A percentile compares a stretch with the other conserved stretches of the same genome.
These are phyloP conservation scores for Acyrthosiphon pisum DNA, from an alignment of 1,140 invertebrate species.

Conservation along the genomic window DNA sequence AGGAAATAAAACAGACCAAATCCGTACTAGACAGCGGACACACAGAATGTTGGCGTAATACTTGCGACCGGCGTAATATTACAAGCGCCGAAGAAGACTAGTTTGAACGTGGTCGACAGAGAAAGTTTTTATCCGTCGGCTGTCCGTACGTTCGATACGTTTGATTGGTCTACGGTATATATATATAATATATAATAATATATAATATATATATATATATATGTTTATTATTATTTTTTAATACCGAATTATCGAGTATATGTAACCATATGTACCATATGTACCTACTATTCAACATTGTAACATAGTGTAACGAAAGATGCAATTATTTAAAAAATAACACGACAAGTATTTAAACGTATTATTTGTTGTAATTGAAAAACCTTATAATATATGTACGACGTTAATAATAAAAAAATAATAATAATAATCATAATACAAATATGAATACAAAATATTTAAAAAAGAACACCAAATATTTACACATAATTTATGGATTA, in stretches of 20 bases:
- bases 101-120: constrained; percentile 46
- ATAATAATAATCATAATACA: constrained; percentile 17
- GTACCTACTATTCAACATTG: not conserved
- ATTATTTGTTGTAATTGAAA: constrained; percentile 17
- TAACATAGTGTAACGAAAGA: not conserved
- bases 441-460: not conserved
- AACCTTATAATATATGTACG: not conserved
- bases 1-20: constrained; percentile 1
- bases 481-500: constrained; percentile 3
- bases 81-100: constrained; percentile 54
- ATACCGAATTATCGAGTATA: not conserved
- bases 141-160: not conserved
- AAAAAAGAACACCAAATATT: constrained; percentile 23
- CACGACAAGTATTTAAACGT: not conserved
- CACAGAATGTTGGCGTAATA: constrained; percentile 22
- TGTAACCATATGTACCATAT: no score
- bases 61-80: constrained; percentile 33
- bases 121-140: constrained; percentile 50
- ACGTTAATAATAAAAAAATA: not conserved
- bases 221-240: constrained; percentile 15
- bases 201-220: not conserved
- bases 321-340: not conserved
- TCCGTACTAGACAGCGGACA: not conserved
- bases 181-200: no score
- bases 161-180: constrained; percentile 20